These are phyloP conservation scores for Bothrops jararaca DNA, from an alignment of 2,113 vertebrate genomes.

Conservation along the genomic window DNA sequence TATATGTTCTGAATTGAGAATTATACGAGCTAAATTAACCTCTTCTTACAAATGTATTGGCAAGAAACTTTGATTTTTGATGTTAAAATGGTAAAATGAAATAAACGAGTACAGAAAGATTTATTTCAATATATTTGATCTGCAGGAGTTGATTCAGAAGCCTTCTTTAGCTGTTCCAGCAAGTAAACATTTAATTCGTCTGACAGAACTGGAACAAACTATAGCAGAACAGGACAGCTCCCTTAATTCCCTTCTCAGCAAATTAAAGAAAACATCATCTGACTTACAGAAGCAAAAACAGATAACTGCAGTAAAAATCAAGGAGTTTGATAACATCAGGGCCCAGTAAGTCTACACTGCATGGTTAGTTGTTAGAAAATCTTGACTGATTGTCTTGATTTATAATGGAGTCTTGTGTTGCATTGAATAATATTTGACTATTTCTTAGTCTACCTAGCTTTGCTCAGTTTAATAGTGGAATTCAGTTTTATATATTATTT, in stretches of 20 bases:
- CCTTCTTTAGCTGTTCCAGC: conserved; percentile 73
- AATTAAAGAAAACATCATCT: conserved; percentile 75
- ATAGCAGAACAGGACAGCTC: conserved; percentile 87
- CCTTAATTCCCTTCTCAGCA: conserved; percentile 76
- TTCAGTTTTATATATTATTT: conserved; percentile 32
- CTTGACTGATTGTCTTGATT: background rate
- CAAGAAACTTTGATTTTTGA: background rate
- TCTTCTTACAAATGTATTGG: background rate
- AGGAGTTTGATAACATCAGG: conserved; percentile 72
- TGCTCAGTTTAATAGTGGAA: background rate
- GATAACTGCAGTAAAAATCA: conserved; percentile 71
- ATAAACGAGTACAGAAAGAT: background rate
- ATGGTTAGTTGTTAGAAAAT: background rate
- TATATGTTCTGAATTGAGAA: background rate
- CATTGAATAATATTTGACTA: background rate
- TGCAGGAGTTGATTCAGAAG: conserved; percentile 84
- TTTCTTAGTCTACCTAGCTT: conserved; percentile 7
- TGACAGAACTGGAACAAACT: conserved; percentile 89
- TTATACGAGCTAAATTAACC: background rate
- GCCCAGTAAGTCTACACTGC: conserved; percentile 71
- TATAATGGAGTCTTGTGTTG: background rate
- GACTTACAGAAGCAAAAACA: conserved; percentile 81
- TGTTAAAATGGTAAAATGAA: background rate
- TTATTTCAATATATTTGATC: conserved; percentile 42
- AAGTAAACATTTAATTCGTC: conserved; percentile 75